Conservation (phyloP, 1,140 invertebrate species). For the Drosophila tristis region DNA sequence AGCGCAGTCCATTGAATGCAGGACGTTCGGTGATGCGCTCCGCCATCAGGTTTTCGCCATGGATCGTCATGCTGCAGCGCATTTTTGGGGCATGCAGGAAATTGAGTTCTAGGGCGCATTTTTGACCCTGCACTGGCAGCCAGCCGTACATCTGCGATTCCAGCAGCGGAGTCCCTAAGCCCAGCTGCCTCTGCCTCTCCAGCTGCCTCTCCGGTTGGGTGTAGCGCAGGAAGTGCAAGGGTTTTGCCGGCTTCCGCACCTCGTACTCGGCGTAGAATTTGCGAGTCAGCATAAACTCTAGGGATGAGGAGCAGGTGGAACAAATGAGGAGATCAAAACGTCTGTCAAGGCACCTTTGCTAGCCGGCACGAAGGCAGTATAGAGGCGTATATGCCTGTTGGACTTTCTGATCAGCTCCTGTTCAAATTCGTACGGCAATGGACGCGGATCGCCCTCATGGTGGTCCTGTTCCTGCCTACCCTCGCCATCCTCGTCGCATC, state of each 20-base stretch:
- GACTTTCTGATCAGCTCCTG: constrained; percentile 74
- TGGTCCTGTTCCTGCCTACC: constrained; percentile 37
- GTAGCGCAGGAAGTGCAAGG: constrained; percentile 26
- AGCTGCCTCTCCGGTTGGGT: constrained; percentile 37
- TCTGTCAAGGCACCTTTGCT: constrained; percentile 46
- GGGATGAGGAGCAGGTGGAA: constrained; percentile 7
- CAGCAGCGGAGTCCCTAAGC: constrained; percentile 37
- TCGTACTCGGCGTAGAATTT: constrained; percentile 74
- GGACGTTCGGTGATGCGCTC: constrained; percentile 73
- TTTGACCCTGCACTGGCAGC: constrained; percentile 52
- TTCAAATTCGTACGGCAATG: constrained; percentile 75
- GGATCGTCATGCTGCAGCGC: constrained; percentile 71
- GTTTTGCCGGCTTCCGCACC: constrained; percentile 30
- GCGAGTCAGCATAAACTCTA: constrained; percentile 64
- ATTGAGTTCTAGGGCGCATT: constrained; percentile 53
- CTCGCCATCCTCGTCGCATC: constrained; percentile 47
- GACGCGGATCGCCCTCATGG: constrained; percentile 63
- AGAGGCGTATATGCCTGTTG: constrained; percentile 65
- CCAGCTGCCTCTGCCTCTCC: constrained; percentile 36
- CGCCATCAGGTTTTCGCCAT: constrained; percentile 65
- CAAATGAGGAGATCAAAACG: background rate
- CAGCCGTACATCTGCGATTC: constrained; percentile 76
- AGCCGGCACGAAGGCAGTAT: constrained; percentile 54
- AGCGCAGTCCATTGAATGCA: constrained; percentile 70
- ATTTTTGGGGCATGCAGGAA: constrained; percentile 72